Conservation (phyloP, 92 coral and sea anemone species). For the Galaxea fascicularis region DNA sequence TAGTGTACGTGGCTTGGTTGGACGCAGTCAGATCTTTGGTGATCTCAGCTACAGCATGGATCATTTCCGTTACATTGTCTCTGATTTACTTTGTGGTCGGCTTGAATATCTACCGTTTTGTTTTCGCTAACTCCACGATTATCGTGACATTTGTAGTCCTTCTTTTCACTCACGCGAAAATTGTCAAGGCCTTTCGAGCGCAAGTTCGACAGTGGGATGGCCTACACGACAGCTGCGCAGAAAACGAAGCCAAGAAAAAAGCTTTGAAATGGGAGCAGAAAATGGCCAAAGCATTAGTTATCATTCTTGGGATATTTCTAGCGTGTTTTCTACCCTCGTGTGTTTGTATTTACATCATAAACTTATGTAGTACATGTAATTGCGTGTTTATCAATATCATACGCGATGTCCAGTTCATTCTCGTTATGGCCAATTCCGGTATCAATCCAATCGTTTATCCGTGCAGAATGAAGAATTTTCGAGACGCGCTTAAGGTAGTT, state of each 20-base stretch:
- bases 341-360: conserved; percentile 48
- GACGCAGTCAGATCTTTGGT: conserved; percentile 55
- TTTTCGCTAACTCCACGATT: conserved; percentile 87
- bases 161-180: conserved; percentile 52
- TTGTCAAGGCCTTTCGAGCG: conserved; percentile 44
- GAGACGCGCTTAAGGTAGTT: conserved; percentile 32
- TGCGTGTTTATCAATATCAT: conserved; percentile 49
- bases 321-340: conserved; percentile 62
- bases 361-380: conserved; percentile 48
- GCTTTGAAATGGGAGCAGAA: conserved; percentile 50
- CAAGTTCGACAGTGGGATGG: conserved; percentile 67
- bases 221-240: conserved; percentile 47
- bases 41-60: conserved; percentile 72
- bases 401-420: conserved; percentile 46
- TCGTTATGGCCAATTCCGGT: conserved; percentile 52
- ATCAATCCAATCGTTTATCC: conserved; percentile 57
- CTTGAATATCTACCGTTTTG: conserved; percentile 81
- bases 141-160: conserved; percentile 79
- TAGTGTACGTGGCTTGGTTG: conserved; percentile 70
- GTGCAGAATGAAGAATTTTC: conserved; percentile 48
- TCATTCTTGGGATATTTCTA: conserved; percentile 52
- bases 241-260: conserved; percentile 54
- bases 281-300: conserved; percentile 38
- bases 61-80: conserved; percentile 72
- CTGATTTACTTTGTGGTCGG: conserved; percentile 80